Conservation (phyloP, 1,140 invertebrate genomes). For the Cepaea nemoralis region DNA sequence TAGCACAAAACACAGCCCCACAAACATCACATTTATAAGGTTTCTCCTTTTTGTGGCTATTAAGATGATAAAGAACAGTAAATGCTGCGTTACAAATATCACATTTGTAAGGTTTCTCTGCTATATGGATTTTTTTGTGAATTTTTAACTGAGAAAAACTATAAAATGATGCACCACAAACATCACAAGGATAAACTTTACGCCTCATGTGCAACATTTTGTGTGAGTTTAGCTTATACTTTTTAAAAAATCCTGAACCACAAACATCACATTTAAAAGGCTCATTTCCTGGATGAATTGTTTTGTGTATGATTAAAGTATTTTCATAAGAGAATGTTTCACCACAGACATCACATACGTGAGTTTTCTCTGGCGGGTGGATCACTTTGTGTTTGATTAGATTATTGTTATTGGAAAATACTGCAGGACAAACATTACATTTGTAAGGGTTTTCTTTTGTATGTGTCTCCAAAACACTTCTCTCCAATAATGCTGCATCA, state of each 20-base stretch:
- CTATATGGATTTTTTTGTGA: background rate
- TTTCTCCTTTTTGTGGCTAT: background rate
- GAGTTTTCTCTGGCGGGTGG: background rate
- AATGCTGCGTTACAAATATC: background rate
- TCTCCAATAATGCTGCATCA: background rate
- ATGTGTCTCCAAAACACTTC: background rate
- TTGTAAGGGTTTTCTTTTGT: background rate
- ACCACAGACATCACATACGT: background rate
- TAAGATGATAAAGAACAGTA: background rate
- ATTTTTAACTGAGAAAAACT: background rate
- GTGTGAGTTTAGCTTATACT: background rate
- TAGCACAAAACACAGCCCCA: background rate
- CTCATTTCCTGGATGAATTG: background rate
- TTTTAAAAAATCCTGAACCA: background rate
- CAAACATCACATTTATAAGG: background rate
- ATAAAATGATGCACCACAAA: background rate
- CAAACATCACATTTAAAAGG: background rate
- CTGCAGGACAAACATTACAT: background rate
- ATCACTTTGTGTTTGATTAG: background rate
- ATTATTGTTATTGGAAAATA: background rate
- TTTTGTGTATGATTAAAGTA: background rate
- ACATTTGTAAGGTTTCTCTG: background rate
- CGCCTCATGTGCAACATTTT: background rate
- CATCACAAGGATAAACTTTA: background rate
- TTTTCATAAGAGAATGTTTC: background rate